phyloP scores from a whole-genome alignment of 2,888 invertebrate genomes.

The Cecidostiba fungosa region DNA sequence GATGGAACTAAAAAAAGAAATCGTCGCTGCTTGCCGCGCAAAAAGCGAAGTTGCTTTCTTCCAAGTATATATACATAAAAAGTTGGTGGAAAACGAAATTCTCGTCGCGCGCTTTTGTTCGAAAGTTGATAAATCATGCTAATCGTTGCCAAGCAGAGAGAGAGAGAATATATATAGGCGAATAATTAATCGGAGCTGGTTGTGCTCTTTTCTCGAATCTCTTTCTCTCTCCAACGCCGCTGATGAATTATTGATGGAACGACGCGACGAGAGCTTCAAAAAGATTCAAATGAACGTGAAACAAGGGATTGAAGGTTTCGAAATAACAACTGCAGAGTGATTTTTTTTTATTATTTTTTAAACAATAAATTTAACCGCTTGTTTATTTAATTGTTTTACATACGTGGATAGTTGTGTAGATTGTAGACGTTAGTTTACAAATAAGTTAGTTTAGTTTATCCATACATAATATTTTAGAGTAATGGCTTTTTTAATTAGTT shows the following conservation, averaged over 20 bases:
- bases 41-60: not conserved
- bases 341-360: constrained; percentile 77
- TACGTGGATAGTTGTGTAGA: constrained; percentile 77
- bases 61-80: too few species aligned
- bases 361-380: constrained; percentile 80
- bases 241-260: constrained; percentile 43
- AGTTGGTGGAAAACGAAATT: too few species aligned
- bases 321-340: not conserved
- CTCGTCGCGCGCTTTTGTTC: not conserved
- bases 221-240: not conserved
- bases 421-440: constrained; percentile 79
- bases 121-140: constrained; percentile 8
- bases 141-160: not conserved
- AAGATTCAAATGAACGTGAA: constrained; percentile 11
- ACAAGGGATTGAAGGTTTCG: constrained; percentile 37
- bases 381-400: constrained; percentile 79
- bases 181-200: constrained; percentile 40
- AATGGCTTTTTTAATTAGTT: constrained; percentile 77
- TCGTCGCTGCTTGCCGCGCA: not conserved
- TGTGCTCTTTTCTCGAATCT: constrained; percentile 13
- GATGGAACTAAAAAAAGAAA: not conserved
- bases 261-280: not conserved
- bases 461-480: constrained; percentile 75
- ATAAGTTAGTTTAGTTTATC: constrained; percentile 77
- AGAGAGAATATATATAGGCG: constrained; percentile 10